phyloP scores from a whole-genome alignment of 2,797 vertebrate genomes.

The Halcyon smyrnensis region DNA sequence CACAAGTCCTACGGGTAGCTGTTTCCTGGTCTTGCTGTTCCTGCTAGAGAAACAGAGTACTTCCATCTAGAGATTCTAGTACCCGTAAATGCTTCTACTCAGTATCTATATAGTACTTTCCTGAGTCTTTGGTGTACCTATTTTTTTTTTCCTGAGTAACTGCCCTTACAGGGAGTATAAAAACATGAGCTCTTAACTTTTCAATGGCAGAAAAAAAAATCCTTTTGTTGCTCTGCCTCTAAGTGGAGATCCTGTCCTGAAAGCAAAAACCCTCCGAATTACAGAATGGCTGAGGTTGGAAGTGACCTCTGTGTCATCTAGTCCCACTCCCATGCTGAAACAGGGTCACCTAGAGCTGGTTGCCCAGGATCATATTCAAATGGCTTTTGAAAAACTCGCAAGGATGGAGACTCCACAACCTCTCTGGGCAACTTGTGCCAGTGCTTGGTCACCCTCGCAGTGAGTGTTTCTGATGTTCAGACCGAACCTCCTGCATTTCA shows the following conservation, averaged over 20 bases:
- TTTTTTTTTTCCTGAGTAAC: neutral
- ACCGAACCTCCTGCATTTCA: neutral
- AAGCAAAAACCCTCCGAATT: neutral
- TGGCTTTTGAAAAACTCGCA: no score
- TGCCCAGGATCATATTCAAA: no score
- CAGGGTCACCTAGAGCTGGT: no score
- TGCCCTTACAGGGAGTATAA: neutral
- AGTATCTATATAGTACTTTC: neutral
- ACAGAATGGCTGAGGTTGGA: neutral
- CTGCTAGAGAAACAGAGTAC: neutral
- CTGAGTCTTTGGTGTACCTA: neutral
- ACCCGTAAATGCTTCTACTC: neutral
- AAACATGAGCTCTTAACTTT: neutral
- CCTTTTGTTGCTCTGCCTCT: neutral
- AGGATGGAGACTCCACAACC: no score
- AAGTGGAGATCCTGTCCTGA: neutral
- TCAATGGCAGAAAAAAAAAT: neutral
- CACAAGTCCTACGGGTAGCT: neutral
- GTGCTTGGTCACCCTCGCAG: no score
- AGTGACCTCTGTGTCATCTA: neutral
- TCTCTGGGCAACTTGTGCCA: no score
- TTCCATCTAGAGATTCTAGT: neutral
- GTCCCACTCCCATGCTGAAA: neutral
- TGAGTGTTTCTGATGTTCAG: neutral
- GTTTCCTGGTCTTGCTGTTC: neutral